These are phyloP conservation scores for Campylorhamphus procurvoides DNA, from an alignment of 2,113 vertebrate genomes.

Conservation along the genomic window DNA sequence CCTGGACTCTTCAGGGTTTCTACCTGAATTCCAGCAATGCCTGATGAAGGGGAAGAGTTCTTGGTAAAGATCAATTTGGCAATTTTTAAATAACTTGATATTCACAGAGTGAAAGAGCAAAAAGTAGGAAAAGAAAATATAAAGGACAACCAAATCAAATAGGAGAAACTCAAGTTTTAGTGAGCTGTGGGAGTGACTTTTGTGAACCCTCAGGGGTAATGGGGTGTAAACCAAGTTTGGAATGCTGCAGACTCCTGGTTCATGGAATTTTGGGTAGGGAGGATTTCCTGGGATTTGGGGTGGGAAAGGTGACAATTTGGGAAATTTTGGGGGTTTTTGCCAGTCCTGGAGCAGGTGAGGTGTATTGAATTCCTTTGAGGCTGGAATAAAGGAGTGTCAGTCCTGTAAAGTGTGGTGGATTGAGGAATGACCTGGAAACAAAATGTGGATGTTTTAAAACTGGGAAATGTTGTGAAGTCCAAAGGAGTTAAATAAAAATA, in stretches of 20 bases:
- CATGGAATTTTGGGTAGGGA: neutral
- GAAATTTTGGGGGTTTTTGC: neutral
- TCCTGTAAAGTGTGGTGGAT: neutral
- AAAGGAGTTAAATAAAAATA: neutral
- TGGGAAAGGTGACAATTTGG: neutral
- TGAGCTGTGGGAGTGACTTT: neutral
- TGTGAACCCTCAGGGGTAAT: neutral
- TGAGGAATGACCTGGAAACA: neutral
- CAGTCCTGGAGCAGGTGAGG: neutral
- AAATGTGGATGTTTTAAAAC: neutral
- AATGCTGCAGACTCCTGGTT: neutral
- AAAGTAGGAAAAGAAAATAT: neutral
- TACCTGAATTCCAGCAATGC: neutral
- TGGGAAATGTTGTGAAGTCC: neutral
- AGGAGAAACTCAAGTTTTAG: neutral
- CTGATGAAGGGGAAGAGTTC: neutral
- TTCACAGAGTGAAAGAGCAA: neutral
- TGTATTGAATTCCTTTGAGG: neutral
- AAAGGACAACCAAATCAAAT: neutral
- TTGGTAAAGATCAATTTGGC: neutral
- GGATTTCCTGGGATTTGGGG: neutral
- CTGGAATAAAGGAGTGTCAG: neutral
- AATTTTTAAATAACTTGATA: neutral
- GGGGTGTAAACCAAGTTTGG: neutral
- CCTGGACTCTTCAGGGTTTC: neutral